Evolutionary conservation across 2,113 vertebrate genomes (phyloP), one percentile per base, ranked within the genome.

Genomic region (Ameiurus melas): DNA sequence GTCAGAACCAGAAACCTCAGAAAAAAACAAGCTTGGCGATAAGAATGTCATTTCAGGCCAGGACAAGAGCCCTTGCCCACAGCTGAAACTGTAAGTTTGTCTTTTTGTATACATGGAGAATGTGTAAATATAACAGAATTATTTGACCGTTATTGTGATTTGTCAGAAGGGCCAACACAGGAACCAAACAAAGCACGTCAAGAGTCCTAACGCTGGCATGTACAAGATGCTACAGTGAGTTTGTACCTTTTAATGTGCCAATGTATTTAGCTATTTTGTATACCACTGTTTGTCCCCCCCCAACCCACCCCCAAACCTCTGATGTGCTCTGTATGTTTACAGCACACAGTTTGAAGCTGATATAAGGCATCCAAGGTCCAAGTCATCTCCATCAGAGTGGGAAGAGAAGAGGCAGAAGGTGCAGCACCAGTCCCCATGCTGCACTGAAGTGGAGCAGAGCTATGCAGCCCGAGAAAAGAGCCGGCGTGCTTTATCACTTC

Each of bases 71-170:
- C 92, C 83, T 77, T 93, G 70, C 93, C 92, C 89, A 36, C 92
- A 89, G 85, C 84, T 88, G 95, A 96, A 90, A 96, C 94, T 95
- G 97, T 98, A 93, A 94, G 92, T 90, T 47, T 19, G 6, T 16
- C 8, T 13, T 58, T 75, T n/a, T 58, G n/a, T 30, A 33, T 43
- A 36, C 14, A 80, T 57, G 7, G 22, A 10, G 1, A 66, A 13
- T 27, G 25, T 86, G 20, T 33, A 68, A 73, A 20, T 17, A 17
- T 47, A 78, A 78, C 4, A 68, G 78, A 51, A 36, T 88, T n/a
- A 64, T 60, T 68, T 82, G 39, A 43, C 33, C 33, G 39, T 58
- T 77, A 7, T 62, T 5, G 30, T 85, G 12, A 68, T 53, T 8
- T 77, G 13, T 58, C n/a, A 53, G 71, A n/a, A 91, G 86, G 84